phyloP scores from a whole-genome alignment of 1,140 invertebrate genomes.

The Bombus breviceps region DNA sequence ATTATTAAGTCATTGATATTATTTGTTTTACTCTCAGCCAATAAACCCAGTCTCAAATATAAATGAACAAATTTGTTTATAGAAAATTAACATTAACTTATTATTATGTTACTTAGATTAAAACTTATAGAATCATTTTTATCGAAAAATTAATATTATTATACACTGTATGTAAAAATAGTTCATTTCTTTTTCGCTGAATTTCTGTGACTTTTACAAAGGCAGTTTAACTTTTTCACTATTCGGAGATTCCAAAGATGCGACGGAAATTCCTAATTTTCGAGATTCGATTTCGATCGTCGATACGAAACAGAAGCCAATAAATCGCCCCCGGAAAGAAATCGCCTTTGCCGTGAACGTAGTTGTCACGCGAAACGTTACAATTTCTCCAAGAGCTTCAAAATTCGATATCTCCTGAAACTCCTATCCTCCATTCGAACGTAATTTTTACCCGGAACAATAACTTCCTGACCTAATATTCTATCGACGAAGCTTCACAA shows the following conservation, averaged over 20 bases:
- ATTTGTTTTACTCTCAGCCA: no score
- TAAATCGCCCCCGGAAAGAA: neutral
- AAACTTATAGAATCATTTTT: no score
- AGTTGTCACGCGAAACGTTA: neutral
- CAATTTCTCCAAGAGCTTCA: conserved; percentile 11
- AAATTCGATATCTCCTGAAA: conserved; percentile 19
- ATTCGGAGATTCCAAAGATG: neutral
- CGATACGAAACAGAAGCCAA: conserved; percentile 18
- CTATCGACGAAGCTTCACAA: neutral
- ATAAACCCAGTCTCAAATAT: no score
- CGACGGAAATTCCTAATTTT: neutral
- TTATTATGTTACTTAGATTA: no score
- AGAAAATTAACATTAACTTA: no score
- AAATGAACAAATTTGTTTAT: no score
- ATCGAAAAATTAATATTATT: no score
- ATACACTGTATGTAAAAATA: no score
- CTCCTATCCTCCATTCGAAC: no score
- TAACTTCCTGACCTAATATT: neutral
- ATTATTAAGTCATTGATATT: no score
- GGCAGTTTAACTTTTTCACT: neutral
- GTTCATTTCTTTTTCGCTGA: neutral
- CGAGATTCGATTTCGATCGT: no score
- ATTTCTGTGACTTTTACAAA: neutral
- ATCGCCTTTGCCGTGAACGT: neutral
- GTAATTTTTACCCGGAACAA: conserved; percentile 27